Base-by-base conservation (phyloP, 2,888 invertebrate species). In the Ophraella communa region DNA sequence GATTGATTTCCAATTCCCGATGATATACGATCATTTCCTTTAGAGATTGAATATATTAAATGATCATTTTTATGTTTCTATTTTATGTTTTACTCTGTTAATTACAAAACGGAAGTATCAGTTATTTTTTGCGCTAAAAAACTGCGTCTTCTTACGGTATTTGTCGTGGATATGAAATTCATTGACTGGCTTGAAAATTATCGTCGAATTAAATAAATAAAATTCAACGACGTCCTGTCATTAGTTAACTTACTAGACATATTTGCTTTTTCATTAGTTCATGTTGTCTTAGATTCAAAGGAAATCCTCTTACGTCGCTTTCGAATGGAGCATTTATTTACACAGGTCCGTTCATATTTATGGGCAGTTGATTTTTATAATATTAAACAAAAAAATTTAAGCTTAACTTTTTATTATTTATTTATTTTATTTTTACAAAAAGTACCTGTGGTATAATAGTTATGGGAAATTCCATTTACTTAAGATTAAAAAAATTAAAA, bases 101-200 rank as follows among this genome's bases (percentile, higher is more conserved):
- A 4, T 27, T 1, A 4, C 1, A 27, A 14, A 18, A 33, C 11
- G 30, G 30, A 45, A 30, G 42, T 45, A 24, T 45, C 27, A 33
- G 44, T 55, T 58, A 39, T 49, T 49, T 51, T 58, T 51, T 39
- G 35, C 58, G 18, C 27, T 51, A 27, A n/a, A n/a, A 59, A 59
- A 63, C 51, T 54, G 54, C 59, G 54, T 56, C 52, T n/a, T n/a
- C n/a, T 62, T 69, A 67, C 69, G 67, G 69, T 67, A 69, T 61
- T 60, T 35, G 67, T 69, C 55, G 69, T 67, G 54, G 54, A 57
- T 49, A 65, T 67, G 58, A 59, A 65, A 68, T 66, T 68, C 68
- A 67, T 70, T 68, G 68, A 66, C 68, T 64, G 63, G 61, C 33
- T 62, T 54, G 21, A 60, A 66, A 66, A 66, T 57, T 42, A 58